phyloP scores from a whole-genome alignment of 2,888 invertebrate genomes.

The Flexamia atlantica region DNA sequence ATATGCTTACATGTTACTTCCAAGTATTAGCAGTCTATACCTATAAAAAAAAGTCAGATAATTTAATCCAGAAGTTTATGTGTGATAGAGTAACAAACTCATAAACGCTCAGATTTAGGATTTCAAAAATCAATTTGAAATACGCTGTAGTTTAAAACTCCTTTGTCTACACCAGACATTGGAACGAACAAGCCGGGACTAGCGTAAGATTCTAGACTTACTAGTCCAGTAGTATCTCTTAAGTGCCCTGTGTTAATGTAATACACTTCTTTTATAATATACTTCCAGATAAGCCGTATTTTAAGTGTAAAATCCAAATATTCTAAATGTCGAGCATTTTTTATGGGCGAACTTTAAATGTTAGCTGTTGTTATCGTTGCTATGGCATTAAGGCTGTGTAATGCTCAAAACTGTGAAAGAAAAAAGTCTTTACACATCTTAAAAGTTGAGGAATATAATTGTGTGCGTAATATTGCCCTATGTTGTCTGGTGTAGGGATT shows the following conservation, averaged over 20 bases:
- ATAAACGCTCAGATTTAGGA: no score
- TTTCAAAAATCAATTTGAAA: no score
- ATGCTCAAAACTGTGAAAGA: conserved; percentile 36
- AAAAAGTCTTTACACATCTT: conserved; percentile 30
- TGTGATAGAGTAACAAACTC: no score
- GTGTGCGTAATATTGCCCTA: not conserved
- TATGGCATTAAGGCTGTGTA: conserved; percentile 31
- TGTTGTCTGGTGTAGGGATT: no score
- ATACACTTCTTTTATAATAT: not conserved
- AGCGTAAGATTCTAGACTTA: conserved; percentile 13
- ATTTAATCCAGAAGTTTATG: no score
- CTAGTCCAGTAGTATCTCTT: conserved; percentile 35
- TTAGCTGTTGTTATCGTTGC: conserved; percentile 37
- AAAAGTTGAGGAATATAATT: not conserved
- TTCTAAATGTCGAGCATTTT: conserved; percentile 57
- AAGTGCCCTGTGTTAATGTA: conserved; percentile 46
- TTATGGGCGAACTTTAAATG: conserved; percentile 28
- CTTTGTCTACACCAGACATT: not conserved
- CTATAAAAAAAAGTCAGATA: no score
- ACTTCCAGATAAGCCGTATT: conserved; percentile 1
- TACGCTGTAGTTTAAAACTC: conserved; percentile 7
- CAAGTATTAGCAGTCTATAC: no score
- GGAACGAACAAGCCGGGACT: conserved; percentile 32
- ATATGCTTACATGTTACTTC: no score
- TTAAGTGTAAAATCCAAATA: conserved; percentile 12